phyloP scores from a whole-genome alignment of 2,113 vertebrate genomes.

The Triplophysa dalaica region DNA sequence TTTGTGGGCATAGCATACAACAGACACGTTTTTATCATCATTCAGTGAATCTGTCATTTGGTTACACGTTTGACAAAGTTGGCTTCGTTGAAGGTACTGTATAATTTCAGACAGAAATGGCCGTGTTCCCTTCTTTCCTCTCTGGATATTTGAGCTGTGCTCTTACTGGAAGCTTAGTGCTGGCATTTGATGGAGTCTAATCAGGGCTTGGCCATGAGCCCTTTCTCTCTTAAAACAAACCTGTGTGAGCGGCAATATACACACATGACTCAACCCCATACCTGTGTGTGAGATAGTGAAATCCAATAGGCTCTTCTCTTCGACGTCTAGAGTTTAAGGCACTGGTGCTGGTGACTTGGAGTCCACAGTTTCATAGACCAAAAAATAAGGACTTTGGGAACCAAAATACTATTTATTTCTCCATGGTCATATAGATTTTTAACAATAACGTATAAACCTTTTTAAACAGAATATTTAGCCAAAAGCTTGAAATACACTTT shows the following conservation, averaged over 20 bases:
- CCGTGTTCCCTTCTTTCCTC: background rate
- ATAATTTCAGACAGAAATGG: background rate
- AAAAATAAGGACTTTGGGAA: background rate
- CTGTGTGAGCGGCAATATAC: background rate
- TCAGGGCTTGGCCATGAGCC: slow-evolving; percentile 25
- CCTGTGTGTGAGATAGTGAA: slow-evolving; percentile 19
- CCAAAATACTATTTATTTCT: background rate
- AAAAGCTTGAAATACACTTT: background rate
- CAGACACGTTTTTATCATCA: background rate
- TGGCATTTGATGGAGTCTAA: slow-evolving; percentile 16
- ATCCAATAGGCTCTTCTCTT: slow-evolving; percentile 13
- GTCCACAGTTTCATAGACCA: background rate
- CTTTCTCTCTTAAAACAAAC: slow-evolving; percentile 11
- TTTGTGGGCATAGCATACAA: background rate
- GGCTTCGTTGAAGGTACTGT: background rate
- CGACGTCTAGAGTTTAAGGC: background rate
- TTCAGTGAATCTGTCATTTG: background rate
- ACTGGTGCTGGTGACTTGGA: background rate
- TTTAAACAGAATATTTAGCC: background rate
- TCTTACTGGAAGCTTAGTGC: slow-evolving; percentile 12
- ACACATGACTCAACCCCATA: slow-evolving; percentile 3
- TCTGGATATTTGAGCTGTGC: slow-evolving; percentile 17
- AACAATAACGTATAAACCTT: background rate
- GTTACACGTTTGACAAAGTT: background rate
- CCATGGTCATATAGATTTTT: background rate